Evolutionary conservation across 2,888 invertebrate species (phyloP).

Genomic region (Ametastegia equiseti): DNA sequence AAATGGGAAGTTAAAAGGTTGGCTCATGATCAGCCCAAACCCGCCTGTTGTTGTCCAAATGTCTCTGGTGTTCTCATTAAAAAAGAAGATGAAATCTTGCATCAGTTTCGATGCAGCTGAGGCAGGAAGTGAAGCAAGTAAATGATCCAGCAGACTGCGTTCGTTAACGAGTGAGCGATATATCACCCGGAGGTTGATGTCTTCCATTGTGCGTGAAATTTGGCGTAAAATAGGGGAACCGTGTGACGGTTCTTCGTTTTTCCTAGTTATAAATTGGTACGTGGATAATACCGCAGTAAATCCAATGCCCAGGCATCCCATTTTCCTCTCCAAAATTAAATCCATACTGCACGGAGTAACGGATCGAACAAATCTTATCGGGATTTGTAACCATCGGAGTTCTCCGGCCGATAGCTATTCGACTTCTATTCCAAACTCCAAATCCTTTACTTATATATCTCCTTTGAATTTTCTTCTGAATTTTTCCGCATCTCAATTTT

Average conservation of each 20-base stretch:
- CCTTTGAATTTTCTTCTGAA: not conserved
- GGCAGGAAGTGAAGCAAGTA: not conserved
- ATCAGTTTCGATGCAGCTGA: constrained; percentile 25
- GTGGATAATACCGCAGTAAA: constrained; percentile 30
- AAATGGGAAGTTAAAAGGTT: too few relatives aligned
- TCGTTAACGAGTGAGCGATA: constrained; percentile 26
- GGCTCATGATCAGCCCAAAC: too few relatives aligned
- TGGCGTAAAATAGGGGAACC: constrained; percentile 33
- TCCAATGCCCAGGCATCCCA: constrained; percentile 32
- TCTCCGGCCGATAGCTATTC: not conserved
- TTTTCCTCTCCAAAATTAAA: constrained; percentile 42
- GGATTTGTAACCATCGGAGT: constrained; percentile 21
- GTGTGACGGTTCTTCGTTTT: not conserved
- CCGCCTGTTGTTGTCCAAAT: too few relatives aligned
- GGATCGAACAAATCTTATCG: constrained; percentile 23
- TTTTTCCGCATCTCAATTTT: not conserved
- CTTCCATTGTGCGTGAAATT: constrained; percentile 40
- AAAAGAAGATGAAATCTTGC: not conserved
- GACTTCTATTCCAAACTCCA: not conserved
- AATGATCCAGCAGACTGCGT: constrained; percentile 31
- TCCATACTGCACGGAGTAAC: not conserved
- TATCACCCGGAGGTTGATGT: constrained; percentile 33
- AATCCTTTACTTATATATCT: not conserved
- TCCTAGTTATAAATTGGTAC: constrained; percentile 37
- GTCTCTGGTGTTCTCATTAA: too few relatives aligned